Conservation (phyloP, 1,140 invertebrate genomes). For the Pogonomyrmex californicus region DNA sequence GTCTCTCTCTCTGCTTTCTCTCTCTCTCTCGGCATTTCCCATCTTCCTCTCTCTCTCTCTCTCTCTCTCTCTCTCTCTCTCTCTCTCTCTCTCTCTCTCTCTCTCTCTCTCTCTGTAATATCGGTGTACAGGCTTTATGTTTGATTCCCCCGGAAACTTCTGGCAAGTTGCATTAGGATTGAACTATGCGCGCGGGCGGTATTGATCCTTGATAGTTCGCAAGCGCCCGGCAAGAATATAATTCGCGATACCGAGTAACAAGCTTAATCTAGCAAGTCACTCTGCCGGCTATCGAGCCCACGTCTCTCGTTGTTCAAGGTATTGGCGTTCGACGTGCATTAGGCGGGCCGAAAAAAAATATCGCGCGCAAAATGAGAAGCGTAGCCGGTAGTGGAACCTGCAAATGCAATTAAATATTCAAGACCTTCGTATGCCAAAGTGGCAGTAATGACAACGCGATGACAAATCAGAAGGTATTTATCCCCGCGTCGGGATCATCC, state of each 20-base stretch:
- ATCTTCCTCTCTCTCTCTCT: not conserved
- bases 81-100: not conserved
- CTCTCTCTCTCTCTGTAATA: slow-evolving; percentile 14
- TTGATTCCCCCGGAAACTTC: slow-evolving; percentile 58
- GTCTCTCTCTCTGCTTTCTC: too few species aligned
- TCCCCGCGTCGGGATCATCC: not conserved
- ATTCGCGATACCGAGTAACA: slow-evolving; percentile 60
- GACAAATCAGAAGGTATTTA: not conserved
- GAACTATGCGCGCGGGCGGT: slow-evolving; percentile 55
- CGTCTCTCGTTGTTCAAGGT: not conserved
- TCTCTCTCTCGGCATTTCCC: too few species aligned
- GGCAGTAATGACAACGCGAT: not conserved
- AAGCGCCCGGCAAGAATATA: slow-evolving; percentile 56
- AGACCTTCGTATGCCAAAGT: not conserved
- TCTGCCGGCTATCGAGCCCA: slow-evolving; percentile 42
- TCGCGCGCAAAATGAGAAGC: not conserved
- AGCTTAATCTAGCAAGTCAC: slow-evolving; percentile 63
- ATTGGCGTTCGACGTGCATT: slow-evolving; percentile 25
- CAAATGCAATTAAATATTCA: not conserved
- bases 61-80: not conserved
- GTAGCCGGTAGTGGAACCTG: not conserved
- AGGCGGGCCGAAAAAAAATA: not conserved
- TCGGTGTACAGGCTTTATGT: slow-evolving; percentile 60
- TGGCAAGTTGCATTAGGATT: slow-evolving; percentile 60
- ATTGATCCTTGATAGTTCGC: slow-evolving; percentile 63